Evolutionary conservation across 1,140 invertebrate genomes (phyloP).

Genomic region (Berghia stephanieae): DNA sequence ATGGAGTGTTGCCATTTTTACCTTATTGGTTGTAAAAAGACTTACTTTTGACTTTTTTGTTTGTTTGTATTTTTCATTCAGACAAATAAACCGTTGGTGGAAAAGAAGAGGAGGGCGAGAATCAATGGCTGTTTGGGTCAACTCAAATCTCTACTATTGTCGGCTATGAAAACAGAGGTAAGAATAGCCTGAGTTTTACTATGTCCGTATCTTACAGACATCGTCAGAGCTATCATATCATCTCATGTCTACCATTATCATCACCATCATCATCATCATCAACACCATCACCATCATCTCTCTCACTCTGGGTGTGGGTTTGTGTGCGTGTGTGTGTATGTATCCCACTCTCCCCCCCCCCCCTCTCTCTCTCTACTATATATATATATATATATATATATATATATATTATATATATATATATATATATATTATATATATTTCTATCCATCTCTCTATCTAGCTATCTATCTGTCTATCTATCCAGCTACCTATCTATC

Average conservation of each 20-base stretch:
- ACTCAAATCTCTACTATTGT: slow-evolving; percentile 84
- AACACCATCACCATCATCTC: not conserved
- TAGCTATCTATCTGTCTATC: not conserved
- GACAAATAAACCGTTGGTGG: slow-evolving; percentile 92
- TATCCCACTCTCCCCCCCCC: too few species aligned
- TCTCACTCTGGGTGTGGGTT: not conserved
- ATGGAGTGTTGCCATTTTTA: too few species aligned
- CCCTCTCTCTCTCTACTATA: too few species aligned
- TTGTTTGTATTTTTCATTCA: too few species aligned
- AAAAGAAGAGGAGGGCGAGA: slow-evolving; percentile 83
- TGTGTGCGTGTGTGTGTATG: too few species aligned
- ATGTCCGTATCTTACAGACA: too few species aligned
- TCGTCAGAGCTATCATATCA: too few species aligned
- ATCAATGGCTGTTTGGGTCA: slow-evolving; percentile 91
- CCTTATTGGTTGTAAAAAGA: too few species aligned
- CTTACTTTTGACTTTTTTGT: too few species aligned
- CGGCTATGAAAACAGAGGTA: slow-evolving; percentile 87
- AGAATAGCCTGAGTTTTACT: slow-evolving; percentile 70
- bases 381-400: not conserved
- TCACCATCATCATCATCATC: not conserved
- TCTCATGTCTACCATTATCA: not conserved
- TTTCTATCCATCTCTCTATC: not conserved
- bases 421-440: not conserved
- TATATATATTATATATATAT: not conserved
- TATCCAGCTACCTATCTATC: slow-evolving; percentile 1